A percentile compares a stretch with the other conserved stretches of the same genome.
Evolutionary conservation across 2,113 vertebrate genomes (phyloP).

Genomic region (Cepphus grylle): DNA sequence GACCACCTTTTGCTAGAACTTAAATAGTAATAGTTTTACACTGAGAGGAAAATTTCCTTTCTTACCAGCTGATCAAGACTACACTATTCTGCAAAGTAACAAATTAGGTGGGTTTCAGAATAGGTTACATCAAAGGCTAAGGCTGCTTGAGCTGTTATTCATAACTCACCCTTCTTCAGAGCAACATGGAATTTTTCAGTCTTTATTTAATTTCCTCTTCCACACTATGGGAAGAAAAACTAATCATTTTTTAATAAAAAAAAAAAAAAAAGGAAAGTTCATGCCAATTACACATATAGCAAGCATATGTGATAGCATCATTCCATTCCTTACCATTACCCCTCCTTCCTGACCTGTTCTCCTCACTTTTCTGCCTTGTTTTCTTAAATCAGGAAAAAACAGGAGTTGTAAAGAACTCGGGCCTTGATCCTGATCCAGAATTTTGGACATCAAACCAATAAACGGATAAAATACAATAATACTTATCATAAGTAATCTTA

Average conservation of each 20-base stretch:
- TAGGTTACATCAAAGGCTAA: not conserved
- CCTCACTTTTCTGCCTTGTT: not conserved
- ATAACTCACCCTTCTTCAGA: not conserved
- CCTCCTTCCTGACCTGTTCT: not conserved
- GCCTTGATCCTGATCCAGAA: not conserved
- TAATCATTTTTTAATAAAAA: not conserved
- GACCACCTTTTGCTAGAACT: not conserved
- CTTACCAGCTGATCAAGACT: not conserved
- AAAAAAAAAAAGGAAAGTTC: not conserved
- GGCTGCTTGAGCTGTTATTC: not conserved
- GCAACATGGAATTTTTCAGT: not conserved
- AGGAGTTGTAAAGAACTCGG: not conserved
- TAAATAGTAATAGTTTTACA: not conserved
- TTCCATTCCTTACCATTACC: not conserved
- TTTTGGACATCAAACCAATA: not conserved
- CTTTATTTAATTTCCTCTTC: not conserved
- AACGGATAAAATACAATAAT: not conserved
- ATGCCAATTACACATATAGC: not conserved
- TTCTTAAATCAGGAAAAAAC: not conserved
- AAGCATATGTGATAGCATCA: not conserved
- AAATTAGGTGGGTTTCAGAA: not conserved
- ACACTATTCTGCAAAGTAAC: not conserved
- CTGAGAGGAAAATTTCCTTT: not conserved
- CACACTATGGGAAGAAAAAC: not conserved
- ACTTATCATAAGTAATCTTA: not conserved